Evolutionary conservation across 2,797 vertebrate species (phyloP), one percentile per base, ranked within the genome.

Genomic region (Ambastaia sidthimunki): DNA sequence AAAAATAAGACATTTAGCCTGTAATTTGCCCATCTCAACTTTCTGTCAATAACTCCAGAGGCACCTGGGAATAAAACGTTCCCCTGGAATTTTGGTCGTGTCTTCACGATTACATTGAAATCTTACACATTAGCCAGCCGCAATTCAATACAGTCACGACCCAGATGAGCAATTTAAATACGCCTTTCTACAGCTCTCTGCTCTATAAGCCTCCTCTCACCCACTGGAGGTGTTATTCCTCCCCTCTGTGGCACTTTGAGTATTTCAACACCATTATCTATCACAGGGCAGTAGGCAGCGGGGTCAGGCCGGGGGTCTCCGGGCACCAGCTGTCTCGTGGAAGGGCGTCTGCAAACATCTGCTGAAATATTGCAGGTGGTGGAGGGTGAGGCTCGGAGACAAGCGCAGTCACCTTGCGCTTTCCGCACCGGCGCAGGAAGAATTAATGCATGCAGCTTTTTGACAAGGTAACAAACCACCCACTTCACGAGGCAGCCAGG

Each of bases 261-360:
- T 76, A 81, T 80, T 76, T 83, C 65, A 74, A 76, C 70, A 67
- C 73, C 74, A 78, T 78, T 77, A 83, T 86, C 80, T 83, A 86
- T 88, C 84, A 78, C 63, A 48, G 76, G 78, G 67, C 65, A 69
- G 71, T 73, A 81, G 71, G 55, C 55, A 65, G 79, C 59, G 77
- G 72, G 65, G 54, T 72, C 67, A 73, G 69, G 66, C 71, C 73
- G 66, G 63, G 65, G 62, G 66, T 50, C 75, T 73, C 37, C 10
- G 65, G 62, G 57, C 65, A 48, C 31, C 70, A 75, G 52, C 76
- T 73, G 81, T 82, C 80, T 77, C 74, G 68, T 55, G 23, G 80
- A 52, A 71, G 62, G 37, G 63, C 47, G 62, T 54, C 55, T 44
- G 68, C 16, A 41, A 75, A 63, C 72, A 72, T 75, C 67, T 82